phyloP scores from a whole-genome alignment of 2,113 vertebrate species.

The Regulus satrapa region DNA sequence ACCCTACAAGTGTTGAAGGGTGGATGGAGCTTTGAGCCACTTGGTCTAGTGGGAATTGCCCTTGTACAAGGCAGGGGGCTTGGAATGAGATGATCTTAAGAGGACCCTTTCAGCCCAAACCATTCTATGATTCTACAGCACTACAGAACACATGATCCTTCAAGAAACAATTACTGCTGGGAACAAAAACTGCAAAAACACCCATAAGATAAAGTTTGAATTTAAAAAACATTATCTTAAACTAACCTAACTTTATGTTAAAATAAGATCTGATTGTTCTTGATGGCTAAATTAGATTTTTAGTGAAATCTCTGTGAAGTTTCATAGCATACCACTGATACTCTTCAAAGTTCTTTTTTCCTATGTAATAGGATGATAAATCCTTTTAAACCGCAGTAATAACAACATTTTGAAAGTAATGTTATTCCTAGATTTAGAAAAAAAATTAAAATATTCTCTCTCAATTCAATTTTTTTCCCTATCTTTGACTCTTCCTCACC shows the following conservation, averaged over 20 bases:
- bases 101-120: neutral
- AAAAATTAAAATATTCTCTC: neutral
- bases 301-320: neutral
- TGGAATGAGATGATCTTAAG: neutral
- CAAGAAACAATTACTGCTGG: neutral
- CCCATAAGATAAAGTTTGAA: neutral
- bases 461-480: neutral
- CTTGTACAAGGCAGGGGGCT: fast-evolving
- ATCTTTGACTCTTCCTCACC: neutral
- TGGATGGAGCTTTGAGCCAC: neutral
- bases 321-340: neutral
- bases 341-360: neutral
- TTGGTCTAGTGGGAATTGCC: neutral
- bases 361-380: neutral
- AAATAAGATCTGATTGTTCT: neutral
- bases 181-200: neutral
- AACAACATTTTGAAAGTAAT: neutral
- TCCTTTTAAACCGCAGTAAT: neutral
- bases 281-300: neutral
- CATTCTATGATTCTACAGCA: neutral
- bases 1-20: neutral
- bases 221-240: neutral
- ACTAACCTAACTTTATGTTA: neutral
- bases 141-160: neutral
- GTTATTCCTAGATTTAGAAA: neutral